These are phyloP conservation scores for Anas georgica DNA, from an alignment of 2,797 vertebrate species.

Conservation along the genomic window DNA sequence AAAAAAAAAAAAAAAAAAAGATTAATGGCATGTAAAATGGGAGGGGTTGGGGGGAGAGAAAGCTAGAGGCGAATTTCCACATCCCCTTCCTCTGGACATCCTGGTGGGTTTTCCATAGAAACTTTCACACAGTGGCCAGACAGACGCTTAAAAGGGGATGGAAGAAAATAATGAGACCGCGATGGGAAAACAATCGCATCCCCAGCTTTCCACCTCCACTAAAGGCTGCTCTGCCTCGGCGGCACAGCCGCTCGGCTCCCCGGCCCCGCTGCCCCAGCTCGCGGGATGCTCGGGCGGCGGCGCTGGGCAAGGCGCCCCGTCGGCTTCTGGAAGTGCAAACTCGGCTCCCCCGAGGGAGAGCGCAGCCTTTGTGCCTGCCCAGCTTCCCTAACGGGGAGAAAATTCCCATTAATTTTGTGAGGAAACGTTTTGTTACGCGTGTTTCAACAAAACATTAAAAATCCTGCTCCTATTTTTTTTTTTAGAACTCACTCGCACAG, in stretches of 20 bases:
- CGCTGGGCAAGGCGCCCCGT: slow-evolving; percentile 11
- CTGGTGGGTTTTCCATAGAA: slow-evolving; percentile 67
- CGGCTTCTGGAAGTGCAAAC: slow-evolving; percentile 41
- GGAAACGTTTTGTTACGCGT: slow-evolving; percentile 37
- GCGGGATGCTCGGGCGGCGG: neutral
- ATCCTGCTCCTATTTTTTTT: neutral
- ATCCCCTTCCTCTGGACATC: slow-evolving; percentile 62
- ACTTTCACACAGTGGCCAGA: slow-evolving; percentile 50
- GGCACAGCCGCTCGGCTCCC: neutral
- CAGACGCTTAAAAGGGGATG: slow-evolving; percentile 40
- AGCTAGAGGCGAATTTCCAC: slow-evolving; percentile 47
- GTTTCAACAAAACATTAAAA: slow-evolving; percentile 52
- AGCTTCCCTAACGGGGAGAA: slow-evolving; percentile 41
- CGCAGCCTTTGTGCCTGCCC: slow-evolving; percentile 17
- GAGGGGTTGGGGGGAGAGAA: neutral
- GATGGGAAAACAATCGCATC: slow-evolving; percentile 47
- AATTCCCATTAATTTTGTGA: slow-evolving; percentile 57
- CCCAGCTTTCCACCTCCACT: slow-evolving; percentile 40
- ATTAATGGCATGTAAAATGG: slow-evolving; percentile 43
- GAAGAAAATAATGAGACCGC: slow-evolving; percentile 57
- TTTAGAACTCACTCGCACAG: neutral
- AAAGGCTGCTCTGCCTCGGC: slow-evolving; percentile 28
- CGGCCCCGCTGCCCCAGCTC: neutral
- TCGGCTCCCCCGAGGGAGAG: neutral
- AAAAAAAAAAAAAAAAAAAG: neutral